Conservation (phyloP, 2,888 invertebrate genomes). For the Microplitis manilae region DNA sequence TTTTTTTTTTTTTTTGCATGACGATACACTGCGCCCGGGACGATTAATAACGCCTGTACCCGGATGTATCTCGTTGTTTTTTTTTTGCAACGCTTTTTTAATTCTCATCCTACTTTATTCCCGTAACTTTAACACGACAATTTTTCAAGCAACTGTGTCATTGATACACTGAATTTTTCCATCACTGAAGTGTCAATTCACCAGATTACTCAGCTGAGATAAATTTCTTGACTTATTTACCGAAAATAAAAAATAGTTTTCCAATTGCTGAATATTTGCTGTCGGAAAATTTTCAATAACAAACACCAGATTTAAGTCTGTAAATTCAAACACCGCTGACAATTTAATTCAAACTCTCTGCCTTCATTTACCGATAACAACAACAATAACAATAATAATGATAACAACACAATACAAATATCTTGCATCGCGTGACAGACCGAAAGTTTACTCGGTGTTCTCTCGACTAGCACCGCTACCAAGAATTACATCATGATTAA, state of each 20-base stretch:
- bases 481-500: slow-evolving; percentile 37
- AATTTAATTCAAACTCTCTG: not conserved
- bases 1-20: slow-evolving; percentile 29
- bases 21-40: slow-evolving; percentile 34
- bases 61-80: slow-evolving; percentile 21
- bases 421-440: slow-evolving; percentile 30
- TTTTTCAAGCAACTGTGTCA: slow-evolving; percentile 30
- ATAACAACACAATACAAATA: slow-evolving; percentile 11
- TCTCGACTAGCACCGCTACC: not conserved
- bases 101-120: not conserved
- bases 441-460: slow-evolving; percentile 36
- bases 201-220: not conserved
- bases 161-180: slow-evolving; percentile 23
- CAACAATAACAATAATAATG: not conserved
- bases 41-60: slow-evolving; percentile 41
- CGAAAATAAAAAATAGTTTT: not conserved
- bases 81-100: slow-evolving; percentile 17
- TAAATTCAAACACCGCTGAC: not conserved
- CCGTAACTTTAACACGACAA: slow-evolving; percentile 17
- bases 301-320: not conserved
- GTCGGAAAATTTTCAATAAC: not conserved
- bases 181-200: slow-evolving; percentile 1
- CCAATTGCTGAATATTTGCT: not conserved
- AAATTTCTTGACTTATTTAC: not conserved
- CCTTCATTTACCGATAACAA: not conserved